These are phyloP conservation scores for Carcina quercana DNA, from an alignment of 2,888 invertebrate genomes.

Conservation along the genomic window DNA sequence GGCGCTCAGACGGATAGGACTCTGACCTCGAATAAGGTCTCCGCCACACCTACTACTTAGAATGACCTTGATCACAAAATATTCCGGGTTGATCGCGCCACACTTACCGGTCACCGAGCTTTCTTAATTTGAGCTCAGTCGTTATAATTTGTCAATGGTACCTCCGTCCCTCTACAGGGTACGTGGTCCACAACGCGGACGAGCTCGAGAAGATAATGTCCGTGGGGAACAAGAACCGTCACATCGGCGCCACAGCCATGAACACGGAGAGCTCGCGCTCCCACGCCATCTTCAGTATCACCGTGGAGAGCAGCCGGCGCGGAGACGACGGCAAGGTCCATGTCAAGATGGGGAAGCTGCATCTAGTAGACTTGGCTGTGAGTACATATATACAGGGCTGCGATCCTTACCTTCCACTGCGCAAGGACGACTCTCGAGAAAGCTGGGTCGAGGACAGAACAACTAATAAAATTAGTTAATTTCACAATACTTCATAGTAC, in stretches of 20 bases:
- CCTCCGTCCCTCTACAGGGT: conserved; percentile 83
- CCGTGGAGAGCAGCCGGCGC: conserved; percentile 94
- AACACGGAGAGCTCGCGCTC: conserved; percentile 97
- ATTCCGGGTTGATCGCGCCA: neutral
- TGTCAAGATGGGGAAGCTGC: conserved; percentile 96
- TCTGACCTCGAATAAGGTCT: too few species aligned
- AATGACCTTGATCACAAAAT: neutral
- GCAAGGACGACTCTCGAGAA: too few species aligned
- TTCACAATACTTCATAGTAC: too few species aligned
- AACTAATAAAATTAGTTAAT: too few species aligned
- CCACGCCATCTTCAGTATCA: conserved; percentile 98
- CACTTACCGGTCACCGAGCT: too few species aligned
- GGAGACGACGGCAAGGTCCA: conserved; percentile 88
- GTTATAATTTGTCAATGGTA: too few species aligned
- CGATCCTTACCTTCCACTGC: too few species aligned
- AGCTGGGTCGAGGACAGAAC: too few species aligned
- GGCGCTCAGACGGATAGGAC: too few species aligned
- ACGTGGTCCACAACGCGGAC: conserved; percentile 98
- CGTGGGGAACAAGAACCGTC: conserved; percentile 95
- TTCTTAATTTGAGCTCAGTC: too few species aligned
- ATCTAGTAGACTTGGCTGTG: conserved; percentile 97
- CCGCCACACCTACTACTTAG: too few species aligned
- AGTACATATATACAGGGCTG: conserved; percentile 33
- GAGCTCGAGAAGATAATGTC: conserved; percentile 97
- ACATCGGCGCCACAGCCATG: conserved; percentile 91